A percentile compares a stretch with the other conserved stretches of the same genome.
Evolutionary conservation across 2,888 invertebrate species (phyloP).

Genomic region (Ophion ellenae): DNA sequence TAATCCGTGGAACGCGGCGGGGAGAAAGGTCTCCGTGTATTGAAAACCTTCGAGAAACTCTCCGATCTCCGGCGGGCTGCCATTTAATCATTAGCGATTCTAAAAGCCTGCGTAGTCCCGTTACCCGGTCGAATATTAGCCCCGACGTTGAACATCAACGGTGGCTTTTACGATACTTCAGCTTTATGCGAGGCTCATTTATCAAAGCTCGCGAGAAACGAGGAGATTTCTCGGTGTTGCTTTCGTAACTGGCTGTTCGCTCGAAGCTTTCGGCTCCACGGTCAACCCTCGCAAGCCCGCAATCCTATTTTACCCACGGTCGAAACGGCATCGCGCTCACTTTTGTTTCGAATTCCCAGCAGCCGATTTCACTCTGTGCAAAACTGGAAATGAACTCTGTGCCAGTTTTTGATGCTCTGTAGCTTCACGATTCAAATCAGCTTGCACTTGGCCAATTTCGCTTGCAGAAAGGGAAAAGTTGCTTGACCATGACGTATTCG

Average conservation of each 20-base stretch:
- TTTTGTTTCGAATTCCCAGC: conserved; percentile 7
- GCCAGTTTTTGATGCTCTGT: too few relatives aligned
- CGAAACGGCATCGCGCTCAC: conserved; percentile 22
- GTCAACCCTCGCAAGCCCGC: conserved; percentile 10
- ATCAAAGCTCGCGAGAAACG: conserved; percentile 76
- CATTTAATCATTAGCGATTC: conserved; percentile 83
- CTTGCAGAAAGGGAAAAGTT: too few relatives aligned
- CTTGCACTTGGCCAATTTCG: too few relatives aligned
- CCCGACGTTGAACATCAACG: conserved; percentile 68
- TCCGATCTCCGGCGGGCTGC: conserved; percentile 70
- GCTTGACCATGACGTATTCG: too few relatives aligned
- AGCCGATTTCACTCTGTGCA: background rate
- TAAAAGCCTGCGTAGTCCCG: conserved; percentile 74
- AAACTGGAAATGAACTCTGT: background rate
- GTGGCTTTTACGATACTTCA: conserved; percentile 82
- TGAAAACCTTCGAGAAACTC: conserved; percentile 66
- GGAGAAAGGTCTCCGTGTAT: conserved; percentile 57
- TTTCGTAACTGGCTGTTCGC: conserved; percentile 37
- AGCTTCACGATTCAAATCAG: too few relatives aligned
- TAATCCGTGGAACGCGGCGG: conserved; percentile 67
- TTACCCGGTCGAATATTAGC: conserved; percentile 79
- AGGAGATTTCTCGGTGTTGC: conserved; percentile 15
- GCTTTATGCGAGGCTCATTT: conserved; percentile 81
- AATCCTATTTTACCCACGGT: conserved; percentile 31
- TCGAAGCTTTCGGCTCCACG: conserved; percentile 21